These are phyloP conservation scores for Heptranchias perlo DNA, from an alignment of 2,113 vertebrate species.

Conservation along the genomic window DNA sequence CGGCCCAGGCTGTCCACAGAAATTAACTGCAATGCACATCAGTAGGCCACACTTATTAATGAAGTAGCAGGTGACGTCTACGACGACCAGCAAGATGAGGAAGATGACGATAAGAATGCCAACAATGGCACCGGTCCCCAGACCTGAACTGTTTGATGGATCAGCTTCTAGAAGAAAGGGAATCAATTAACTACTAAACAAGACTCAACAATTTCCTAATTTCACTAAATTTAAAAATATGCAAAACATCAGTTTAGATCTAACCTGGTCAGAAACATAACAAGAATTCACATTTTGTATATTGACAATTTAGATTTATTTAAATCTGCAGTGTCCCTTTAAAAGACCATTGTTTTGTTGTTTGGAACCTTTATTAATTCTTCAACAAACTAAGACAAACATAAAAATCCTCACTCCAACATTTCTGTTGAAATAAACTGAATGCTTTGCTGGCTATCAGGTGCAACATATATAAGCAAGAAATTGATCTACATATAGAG, in stretches of 20 bases:
- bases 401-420: not conserved
- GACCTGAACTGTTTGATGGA: constrained; percentile 60
- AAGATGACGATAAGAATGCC: constrained; percentile 89
- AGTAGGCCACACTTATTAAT: constrained; percentile 95
- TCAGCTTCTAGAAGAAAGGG: constrained; percentile 50
- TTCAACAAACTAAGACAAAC: not conserved
- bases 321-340: not conserved
- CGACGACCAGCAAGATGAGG: constrained; percentile 79
- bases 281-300: not conserved
- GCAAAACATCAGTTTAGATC: not conserved
- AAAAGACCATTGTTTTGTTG: not conserved
- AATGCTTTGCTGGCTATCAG: not conserved
- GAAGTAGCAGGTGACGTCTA: constrained; percentile 96
- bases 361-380: not conserved
- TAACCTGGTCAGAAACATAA: not conserved
- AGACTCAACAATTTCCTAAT: not conserved
- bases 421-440: not conserved
- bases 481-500: not conserved
- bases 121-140: constrained; percentile 81
- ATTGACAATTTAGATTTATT: not conserved
- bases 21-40: constrained; percentile 94
- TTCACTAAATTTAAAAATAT: too few relatives aligned
- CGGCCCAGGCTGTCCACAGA: constrained; percentile 81
- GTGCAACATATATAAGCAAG: not conserved
- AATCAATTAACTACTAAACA: not conserved